Evolutionary conservation across 2,888 invertebrate species (phyloP).

Genomic region (Microchrysa polita): DNA sequence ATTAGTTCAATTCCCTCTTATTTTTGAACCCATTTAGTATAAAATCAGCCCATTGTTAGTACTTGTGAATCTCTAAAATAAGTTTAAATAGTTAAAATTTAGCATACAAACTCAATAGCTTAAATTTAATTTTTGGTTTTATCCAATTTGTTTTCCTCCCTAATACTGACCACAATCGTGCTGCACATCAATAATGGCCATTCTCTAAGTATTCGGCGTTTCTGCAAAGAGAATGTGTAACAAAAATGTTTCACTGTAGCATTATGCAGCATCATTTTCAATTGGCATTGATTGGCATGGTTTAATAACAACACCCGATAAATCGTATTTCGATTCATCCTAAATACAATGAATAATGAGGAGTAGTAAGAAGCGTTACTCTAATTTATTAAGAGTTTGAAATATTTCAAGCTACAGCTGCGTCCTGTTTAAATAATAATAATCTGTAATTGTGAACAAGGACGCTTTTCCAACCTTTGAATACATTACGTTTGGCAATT

Average conservation of each 20-base stretch:
- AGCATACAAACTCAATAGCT: too few relatives aligned
- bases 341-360: slow-evolving; percentile 4
- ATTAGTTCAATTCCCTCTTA: too few relatives aligned
- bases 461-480: not conserved
- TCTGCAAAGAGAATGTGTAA: slow-evolving; percentile 36
- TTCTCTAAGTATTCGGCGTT: slow-evolving; percentile 38
- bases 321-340: not conserved
- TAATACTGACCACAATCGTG: slow-evolving; percentile 43
- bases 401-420: too few relatives aligned
- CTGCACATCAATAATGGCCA: slow-evolving; percentile 42
- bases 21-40: too few relatives aligned
- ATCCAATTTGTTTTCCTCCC: slow-evolving; percentile 22
- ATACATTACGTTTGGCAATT: too few relatives aligned
- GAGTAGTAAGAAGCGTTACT: slow-evolving; percentile 6
- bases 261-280: not conserved
- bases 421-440: too few relatives aligned
- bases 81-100: slow-evolving; percentile 50
- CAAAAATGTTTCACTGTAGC: slow-evolving; percentile 30
- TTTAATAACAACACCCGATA: not conserved
- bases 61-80: too few relatives aligned
- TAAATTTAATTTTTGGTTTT: not conserved
- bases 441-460: slow-evolving; percentile 7
- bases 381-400: not conserved
- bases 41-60: too few relatives aligned
- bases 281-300: not conserved